Evolutionary conservation across 2,888 invertebrate genomes (phyloP).

Genomic region (Cyclophora albipunctata): DNA sequence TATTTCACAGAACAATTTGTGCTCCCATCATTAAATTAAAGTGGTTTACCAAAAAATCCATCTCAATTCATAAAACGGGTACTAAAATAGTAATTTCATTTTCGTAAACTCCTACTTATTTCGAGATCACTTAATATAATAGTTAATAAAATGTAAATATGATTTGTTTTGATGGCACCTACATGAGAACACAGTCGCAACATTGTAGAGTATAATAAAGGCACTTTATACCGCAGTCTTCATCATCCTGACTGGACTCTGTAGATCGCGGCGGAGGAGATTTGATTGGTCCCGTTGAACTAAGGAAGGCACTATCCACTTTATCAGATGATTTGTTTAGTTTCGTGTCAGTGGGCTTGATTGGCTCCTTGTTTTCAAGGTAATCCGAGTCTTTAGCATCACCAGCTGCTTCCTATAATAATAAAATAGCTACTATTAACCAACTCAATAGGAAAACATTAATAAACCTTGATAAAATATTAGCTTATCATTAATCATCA

Average conservation of each 20-base stretch:
- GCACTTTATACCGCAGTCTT: constrained; percentile 77
- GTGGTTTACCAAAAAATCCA: too few relatives aligned
- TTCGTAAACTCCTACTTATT: neutral
- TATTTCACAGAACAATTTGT: too few relatives aligned
- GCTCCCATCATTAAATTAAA: too few relatives aligned
- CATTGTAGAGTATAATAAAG: constrained; percentile 78
- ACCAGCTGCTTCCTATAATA: constrained; percentile 48
- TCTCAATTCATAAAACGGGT: too few relatives aligned
- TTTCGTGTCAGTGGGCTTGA: constrained; percentile 29
- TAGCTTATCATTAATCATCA: too few relatives aligned
- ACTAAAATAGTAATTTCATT: too few relatives aligned
- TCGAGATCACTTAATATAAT: too few relatives aligned
- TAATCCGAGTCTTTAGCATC: constrained; percentile 39
- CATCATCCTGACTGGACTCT: constrained; percentile 59
- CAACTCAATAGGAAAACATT: too few relatives aligned
- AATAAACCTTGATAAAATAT: too few relatives aligned
- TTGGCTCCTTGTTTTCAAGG: constrained; percentile 38
- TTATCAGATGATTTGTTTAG: constrained; percentile 43
- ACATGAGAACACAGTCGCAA: constrained; percentile 77
- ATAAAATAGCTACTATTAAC: neutral
- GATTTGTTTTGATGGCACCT: constrained; percentile 13
- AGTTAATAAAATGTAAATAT: too few relatives aligned
- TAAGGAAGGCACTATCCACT: constrained; percentile 54
- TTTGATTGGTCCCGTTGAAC: constrained; percentile 43
- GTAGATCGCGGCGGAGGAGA: constrained; percentile 26